Evolutionary conservation across 2,113 vertebrate species (phyloP), one percentile per base, ranked within the genome.

Genomic region (Octodon degus): DNA sequence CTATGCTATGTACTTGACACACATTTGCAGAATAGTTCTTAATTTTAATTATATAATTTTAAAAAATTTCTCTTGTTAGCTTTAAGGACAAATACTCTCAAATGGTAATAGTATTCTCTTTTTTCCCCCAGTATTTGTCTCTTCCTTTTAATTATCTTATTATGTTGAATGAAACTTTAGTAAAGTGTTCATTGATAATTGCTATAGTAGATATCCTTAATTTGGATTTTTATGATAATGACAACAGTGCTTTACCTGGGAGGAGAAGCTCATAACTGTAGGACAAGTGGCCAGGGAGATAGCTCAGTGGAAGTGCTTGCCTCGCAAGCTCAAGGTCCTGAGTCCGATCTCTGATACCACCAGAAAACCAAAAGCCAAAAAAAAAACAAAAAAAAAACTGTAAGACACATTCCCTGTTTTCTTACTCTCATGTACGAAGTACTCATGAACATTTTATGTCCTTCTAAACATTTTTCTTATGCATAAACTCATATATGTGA

Each of bases 131-230:
- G 47, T 88, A 63, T 79, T 84, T 91, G 17, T 50, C 40, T 86
- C 16, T 91, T 94, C 92, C 5, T 81, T 79, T 85, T 82, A 63
- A 79, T 80, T 94, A 55, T 55, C 53, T 92, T 70, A 74, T 58
- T 80, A 25, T 68, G 95, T 93, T 94, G 55, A 40, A 25, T 95
- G n/a, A 65, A 93, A 53, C 25, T 74, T 89, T 20, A 27, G 20
- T 60, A n/a, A 22, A 53, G 4, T 60, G 5, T 68, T 94, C 22
- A 14, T 0, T 68, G 63, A 43, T 62, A 32, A 5, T 87, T 17
- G 50, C 9, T 3, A 20, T 40, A 43, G 5, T 17, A 91, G 67
- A 30, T 43, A 30, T 74, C 0, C 58, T 70, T 83, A 34, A 82
- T 82, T 90, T 84, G 34, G 32, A 88, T 32, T 91, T 86, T 79